phyloP scores from a whole-genome alignment of 2,113 vertebrate species.

The Cavia aperea region DNA sequence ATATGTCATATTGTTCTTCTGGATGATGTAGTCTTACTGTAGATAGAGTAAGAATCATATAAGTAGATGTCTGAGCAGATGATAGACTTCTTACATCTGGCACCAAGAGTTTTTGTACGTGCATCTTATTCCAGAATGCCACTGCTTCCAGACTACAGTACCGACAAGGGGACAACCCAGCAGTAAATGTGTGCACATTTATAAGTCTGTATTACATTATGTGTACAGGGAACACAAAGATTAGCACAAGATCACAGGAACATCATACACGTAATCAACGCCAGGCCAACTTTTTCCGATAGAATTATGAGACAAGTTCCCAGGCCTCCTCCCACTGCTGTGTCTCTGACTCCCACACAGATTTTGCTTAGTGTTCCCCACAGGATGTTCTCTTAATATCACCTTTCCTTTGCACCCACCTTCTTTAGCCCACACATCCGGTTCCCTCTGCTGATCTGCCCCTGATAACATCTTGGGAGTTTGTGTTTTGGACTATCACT shows the following conservation, averaged over 20 bases:
- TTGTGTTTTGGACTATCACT: not conserved
- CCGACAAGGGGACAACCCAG: not conserved
- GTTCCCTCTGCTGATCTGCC: not conserved
- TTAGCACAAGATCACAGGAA: not conserved
- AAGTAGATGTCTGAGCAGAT: not conserved
- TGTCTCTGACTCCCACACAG: not conserved
- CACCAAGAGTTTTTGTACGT: not conserved
- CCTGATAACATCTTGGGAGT: not conserved
- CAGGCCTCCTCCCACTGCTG: not conserved
- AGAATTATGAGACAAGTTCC: not conserved
- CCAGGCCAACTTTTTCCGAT: no score
- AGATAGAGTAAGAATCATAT: not conserved
- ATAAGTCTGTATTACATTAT: not conserved
- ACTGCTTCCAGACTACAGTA: not conserved
- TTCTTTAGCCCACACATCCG: not conserved
- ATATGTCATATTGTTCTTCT: not conserved
- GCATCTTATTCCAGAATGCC: not conserved
- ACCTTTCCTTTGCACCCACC: not conserved
- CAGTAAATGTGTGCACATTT: accelerated
- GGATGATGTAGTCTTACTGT: not conserved
- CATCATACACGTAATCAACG: not conserved
- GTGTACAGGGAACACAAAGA: not conserved
- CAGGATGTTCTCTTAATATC: not conserved
- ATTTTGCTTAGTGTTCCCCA: not conserved
- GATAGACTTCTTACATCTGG: not conserved